Base-by-base conservation (phyloP, 2,113 vertebrate species). In the Prionailurus bengalensis region DNA sequence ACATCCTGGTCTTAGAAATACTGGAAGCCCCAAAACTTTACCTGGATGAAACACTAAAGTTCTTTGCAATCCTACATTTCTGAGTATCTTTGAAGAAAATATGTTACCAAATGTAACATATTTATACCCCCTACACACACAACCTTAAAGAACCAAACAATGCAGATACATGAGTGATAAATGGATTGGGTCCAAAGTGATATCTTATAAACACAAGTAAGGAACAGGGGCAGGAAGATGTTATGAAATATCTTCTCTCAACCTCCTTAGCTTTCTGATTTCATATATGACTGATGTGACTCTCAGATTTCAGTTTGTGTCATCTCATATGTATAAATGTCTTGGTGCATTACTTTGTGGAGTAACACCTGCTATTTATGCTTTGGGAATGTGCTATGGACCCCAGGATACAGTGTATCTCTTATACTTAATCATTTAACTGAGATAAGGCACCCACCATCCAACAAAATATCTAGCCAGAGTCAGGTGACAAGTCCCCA, bases 61-160 rank as follows among this genome's bases (percentile, higher is more conserved):
- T 65, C 12, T 84, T 82, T 76, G 4, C n/a, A 3, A 61, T 5
- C 53, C 29, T 81, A 36, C 4, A 76, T 36, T 48, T 76, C 16
- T 89, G 27, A 82, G 33, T 68, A 66, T 74, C 45, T 86, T 58
- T 90, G 39, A 82, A 97, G 80, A 58, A 91, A 13, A 31, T 70
- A 5, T 25, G 25, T 87, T 53, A 82, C 12, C 33, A 83, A 80
- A 16, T 83, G 51, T 5, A 91, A 82, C 51, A 78, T 82, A 27
- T 93, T 85, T 82, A 53, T 94, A 63, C n/a, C n/a, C 82, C 51
- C 42, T 84, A 1, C 14, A 45, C 45, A 73, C 89, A 25, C n/a
- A 89, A 89, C 45, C 16, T 25, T 55, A 42, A 81, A 70, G 29
- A 85, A 85, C 1, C 27, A 55, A 88, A 83, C 11, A 53, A 91